Base-by-base conservation (phyloP, 2,113 vertebrate genomes). In the Carassius gibelio region DNA sequence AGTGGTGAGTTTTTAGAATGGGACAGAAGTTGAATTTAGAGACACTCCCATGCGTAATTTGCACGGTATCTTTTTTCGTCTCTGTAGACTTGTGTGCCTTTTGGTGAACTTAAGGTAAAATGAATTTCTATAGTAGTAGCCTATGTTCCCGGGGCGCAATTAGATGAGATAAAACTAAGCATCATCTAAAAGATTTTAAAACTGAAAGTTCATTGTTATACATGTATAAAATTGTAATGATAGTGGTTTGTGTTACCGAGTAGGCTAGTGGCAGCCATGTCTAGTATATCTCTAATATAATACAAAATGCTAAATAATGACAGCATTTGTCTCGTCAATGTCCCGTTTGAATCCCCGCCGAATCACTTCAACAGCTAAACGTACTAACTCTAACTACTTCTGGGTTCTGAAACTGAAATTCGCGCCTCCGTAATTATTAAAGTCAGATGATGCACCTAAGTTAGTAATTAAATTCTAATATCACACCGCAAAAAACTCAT, bases 41-140 rank as follows among this genome's bases (percentile, higher is more conserved):
- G 57, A n/a, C 26, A 69, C 80, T 81, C 38, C 42, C 55, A 17
- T 23, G 57, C 17, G 45, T 76, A 76, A 52, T 76, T 75, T 68
- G 79, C 5, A 50, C 21, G 62, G 23, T n/a, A 48, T 34, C 59
- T 62, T 81, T 30, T 64, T 69, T 82, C 26, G 34, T 52, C 80
- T 69, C 42, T 45, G 42, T 68, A 34, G 30, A 30, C 30, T 30
- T 30, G 21, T 30, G 0, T 34, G 23, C 1, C 55, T 77, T 57
- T 21, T 36, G 26, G 23, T 15, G 3, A 55, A 76, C 11, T 23
- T 74, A 45, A 30, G 42, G 14, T 45, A 1, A 74, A 74, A 72
- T 38, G 1, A 5, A 45, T 72, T 72, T 45, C 19, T 71, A 17
- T 38, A 21, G 7, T 38, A 38, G 3, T 26, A 30, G 30, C 36